Base-by-base conservation (phyloP, 2,113 vertebrate genomes). In the Anolis carolinensis region DNA sequence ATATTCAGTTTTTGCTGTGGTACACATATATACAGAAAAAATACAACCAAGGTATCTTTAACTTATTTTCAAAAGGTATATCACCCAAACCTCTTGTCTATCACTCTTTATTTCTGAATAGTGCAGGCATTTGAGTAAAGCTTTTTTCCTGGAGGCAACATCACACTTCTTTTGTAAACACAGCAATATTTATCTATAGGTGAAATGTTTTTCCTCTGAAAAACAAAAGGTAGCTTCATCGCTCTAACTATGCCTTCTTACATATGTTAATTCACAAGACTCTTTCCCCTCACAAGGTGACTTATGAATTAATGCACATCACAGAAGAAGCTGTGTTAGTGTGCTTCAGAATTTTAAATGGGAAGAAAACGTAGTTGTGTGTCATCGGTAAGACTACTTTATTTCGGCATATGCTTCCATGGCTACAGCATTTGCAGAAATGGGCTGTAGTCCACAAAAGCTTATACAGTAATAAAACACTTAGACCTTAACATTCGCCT, bases 121-220 rank as follows among this genome's bases (percentile, higher is more conserved):
- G 70, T 30, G 30, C 39, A 67, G 39, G 44, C 74, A 81, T 81
- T 86, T 86, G 74, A 74, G 14, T 48, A 74, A 81, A 74, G 10
- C 18, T 76, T 76, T 59, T 30, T 86, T 86, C 79, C 70, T 81
- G 36, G 72, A 62, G 84, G 70, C 68, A 86, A 74, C 36, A 62
- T 63, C 44, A 34, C 8, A 74, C 81, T 74, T 72, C 71, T 55
- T 52, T 65, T 81, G 71, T 30, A 81, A 75, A 81, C 59, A 81
- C 23, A 34, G 39, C 13, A 81, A 81, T 76, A n/a, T 78, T 86
- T 86, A 86, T 36, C n/a, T 50, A 5, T 0, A 34, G 39, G 65
- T 67, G 55, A 55, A 81, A 75, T 34, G 23, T 52, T 39, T 65
- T 74, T 23, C 13, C 74, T 65, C 59, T 71, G 67, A 86, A 75